Percentiles rank a stretch among this genome's conserved stretches.
Conservation (phyloP, 2,888 invertebrate genomes). For the Amphimallon solstitiale region DNA sequence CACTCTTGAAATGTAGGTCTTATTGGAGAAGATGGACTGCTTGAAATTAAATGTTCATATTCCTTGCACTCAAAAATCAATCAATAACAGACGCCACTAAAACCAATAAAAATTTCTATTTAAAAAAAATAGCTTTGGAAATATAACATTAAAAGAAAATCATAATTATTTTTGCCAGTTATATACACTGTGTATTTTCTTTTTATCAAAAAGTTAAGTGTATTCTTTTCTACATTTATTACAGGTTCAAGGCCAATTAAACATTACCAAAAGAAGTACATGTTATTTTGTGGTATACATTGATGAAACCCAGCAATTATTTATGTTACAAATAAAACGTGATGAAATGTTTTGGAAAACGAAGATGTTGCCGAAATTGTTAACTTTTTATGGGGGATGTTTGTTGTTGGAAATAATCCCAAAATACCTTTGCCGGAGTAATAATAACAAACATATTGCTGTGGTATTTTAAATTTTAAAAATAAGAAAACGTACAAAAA, state of each 20-base stretch:
- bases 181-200: not conserved
- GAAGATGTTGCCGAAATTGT: not conserved
- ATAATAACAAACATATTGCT: no score
- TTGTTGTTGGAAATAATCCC: not conserved
- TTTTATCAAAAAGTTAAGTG: no score
- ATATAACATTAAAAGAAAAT: constrained; percentile 21
- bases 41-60: constrained; percentile 38
- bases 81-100: not conserved
- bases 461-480: no score
- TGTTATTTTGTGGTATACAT: constrained; percentile 37
- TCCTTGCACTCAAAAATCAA: constrained; percentile 1
- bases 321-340: not conserved
- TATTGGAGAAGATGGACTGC: constrained; percentile 33
- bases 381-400: not conserved
- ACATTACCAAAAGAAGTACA: constrained; percentile 29
- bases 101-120: constrained; percentile 17
- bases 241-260: constrained; percentile 32
- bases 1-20: constrained; percentile 12
- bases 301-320: not conserved
- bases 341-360: not conserved
- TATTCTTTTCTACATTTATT: not conserved
- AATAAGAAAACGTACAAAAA: no score
- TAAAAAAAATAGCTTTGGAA: constrained; percentile 7
- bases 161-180: constrained; percentile 37
- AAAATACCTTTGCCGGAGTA: no score